Evolutionary conservation across 1,140 invertebrate species (phyloP), one percentile per base, ranked within the genome.

Genomic region (Proctacanthus coquilletti): DNA sequence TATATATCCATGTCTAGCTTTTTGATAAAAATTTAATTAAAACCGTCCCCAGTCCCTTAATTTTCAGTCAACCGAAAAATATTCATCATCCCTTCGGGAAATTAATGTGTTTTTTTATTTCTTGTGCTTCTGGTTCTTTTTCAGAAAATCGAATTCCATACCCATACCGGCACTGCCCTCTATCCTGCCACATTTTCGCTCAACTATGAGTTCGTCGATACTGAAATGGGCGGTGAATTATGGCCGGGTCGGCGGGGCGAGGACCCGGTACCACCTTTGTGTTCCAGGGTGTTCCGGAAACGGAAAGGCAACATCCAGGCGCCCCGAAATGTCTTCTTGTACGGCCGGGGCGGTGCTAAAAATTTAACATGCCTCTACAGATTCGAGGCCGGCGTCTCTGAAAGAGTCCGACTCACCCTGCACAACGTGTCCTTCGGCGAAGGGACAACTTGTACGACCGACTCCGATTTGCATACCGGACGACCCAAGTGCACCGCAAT

Each of bases 191-290:
- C 68, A 18, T 79, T 77, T 48, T 62, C 68, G 21, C 50, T 79
- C 21, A 71, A 80, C 38, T 88, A 88, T 53, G 84, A 91, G 55
- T 88, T 91, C 46, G 74, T 88, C 2, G 80, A 85, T 50, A 84
- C 82, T 0, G 60, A 76, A 30, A 67, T 85, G 39, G 76, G 75
- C 14, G 80, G 80, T 2, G 75, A 79, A 35, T 57, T 64, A 0
- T 77, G 71, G 73, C 41, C 64, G 18, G 68, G 68, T 0, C 61
- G 62, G 19, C 62, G 68, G 1, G 79, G 80, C 3, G 63, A 69
- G 14, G 63, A 85, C 15, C 66, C 65, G 5, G 72, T 77, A n/a
- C 77, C 73, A 13, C 61, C 56, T 9, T 51, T 63, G 0, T 64
- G 61, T 20, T 60, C 61, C 9, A 47, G 61, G 31, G 40, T 62